Evolutionary conservation across 2,113 vertebrate species (phyloP).

Genomic region (Otis tarda): DNA sequence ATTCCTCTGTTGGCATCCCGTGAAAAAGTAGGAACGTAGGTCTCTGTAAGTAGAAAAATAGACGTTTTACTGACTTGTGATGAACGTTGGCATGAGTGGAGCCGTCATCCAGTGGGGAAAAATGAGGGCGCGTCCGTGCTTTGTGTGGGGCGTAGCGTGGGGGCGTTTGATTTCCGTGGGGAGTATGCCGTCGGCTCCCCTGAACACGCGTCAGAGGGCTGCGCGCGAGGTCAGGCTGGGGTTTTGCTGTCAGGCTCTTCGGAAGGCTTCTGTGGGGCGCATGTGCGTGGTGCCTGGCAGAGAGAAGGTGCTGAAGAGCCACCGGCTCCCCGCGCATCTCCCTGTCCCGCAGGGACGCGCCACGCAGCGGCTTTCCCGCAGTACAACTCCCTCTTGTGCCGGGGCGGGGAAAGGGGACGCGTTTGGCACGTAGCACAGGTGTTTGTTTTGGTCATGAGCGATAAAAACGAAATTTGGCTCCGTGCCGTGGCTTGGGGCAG

Average conservation of each 20-base stretch:
- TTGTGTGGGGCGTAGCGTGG: accelerated
- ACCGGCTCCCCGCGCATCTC: accelerated
- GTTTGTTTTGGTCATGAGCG: accelerated
- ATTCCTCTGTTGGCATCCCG: neutral
- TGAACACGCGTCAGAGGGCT: accelerated
- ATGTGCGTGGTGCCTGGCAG: too few relatives aligned
- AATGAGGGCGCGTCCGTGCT: accelerated
- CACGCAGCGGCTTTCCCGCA: accelerated
- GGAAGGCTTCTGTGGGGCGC: neutral
- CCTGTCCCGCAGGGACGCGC: accelerated
- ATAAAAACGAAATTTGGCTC: neutral
- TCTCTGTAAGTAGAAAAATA: neutral
- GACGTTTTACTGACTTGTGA: neutral
- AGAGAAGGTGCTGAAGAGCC: neutral
- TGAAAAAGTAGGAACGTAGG: neutral
- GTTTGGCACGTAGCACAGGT: accelerated
- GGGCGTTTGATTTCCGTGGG: too few relatives aligned
- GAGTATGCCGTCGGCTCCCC: neutral
- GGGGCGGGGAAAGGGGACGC: neutral
- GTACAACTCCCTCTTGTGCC: accelerated
- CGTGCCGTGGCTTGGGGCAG: neutral
- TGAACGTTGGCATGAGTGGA: neutral
- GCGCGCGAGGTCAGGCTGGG: neutral
- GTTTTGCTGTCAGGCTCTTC: neutral
- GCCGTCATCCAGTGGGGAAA: neutral